Conservation (phyloP, 1,140 invertebrate genomes). For the Eueides isabella region DNA sequence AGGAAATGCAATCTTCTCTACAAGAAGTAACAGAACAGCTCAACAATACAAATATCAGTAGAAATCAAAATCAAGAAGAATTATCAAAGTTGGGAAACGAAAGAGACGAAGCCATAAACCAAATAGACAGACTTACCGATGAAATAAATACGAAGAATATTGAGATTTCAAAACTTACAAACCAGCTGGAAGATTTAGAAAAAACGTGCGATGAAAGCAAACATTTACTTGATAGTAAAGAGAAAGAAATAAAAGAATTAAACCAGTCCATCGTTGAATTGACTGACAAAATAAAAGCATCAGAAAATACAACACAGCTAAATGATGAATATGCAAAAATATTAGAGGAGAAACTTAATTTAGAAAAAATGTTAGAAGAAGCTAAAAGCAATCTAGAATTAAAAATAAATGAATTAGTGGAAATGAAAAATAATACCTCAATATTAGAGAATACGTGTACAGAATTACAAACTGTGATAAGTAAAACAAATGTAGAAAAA, state of each 20-base stretch:
- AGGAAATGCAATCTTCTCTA: constrained; percentile 46
- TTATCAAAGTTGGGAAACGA: constrained; percentile 52
- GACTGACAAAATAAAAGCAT: constrained; percentile 57
- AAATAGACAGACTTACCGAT: constrained; percentile 51
- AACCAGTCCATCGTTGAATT: constrained; percentile 65
- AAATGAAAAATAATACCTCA: constrained; percentile 56
- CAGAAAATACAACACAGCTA: constrained; percentile 51
- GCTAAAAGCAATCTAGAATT: constrained; percentile 45
- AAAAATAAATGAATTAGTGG: constrained; percentile 51
- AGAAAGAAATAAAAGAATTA: constrained; percentile 68
- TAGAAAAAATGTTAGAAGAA: constrained; percentile 45
- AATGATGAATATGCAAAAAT: constrained; percentile 59
- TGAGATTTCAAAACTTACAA: constrained; percentile 53
- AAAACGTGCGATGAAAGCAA: constrained; percentile 46
- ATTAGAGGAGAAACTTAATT: constrained; percentile 55
- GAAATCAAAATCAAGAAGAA: constrained; percentile 51
- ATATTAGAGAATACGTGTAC: constrained; percentile 52
- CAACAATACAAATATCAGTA: constrained; percentile 39
- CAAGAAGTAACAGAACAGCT: constrained; percentile 50
- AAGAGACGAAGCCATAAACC: constrained; percentile 58
- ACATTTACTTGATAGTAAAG: constrained; percentile 52
- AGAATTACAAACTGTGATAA: constrained; percentile 68
- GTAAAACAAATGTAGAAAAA: constrained; percentile 84
- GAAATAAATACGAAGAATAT: constrained; percentile 56
- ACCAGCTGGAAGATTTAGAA: constrained; percentile 50